These are phyloP conservation scores for Nemoura dubitans DNA, from an alignment of 2,888 invertebrate species.

Conservation along the genomic window DNA sequence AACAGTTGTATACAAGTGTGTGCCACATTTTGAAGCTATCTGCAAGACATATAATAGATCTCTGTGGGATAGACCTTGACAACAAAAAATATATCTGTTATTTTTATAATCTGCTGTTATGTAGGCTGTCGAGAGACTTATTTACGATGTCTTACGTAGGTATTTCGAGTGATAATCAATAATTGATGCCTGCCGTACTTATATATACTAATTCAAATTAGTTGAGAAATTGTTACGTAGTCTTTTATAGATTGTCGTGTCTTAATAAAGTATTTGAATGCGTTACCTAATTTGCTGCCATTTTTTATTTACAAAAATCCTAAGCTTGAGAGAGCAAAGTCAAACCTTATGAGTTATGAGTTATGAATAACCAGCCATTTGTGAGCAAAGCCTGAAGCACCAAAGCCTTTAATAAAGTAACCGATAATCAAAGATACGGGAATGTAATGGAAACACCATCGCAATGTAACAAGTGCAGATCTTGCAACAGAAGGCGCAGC, in stretches of 20 bases:
- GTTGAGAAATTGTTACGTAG: conserved; percentile 26
- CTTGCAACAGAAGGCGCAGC: too few relatives aligned
- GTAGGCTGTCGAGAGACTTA: background rate
- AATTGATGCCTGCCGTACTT: conserved; percentile 27
- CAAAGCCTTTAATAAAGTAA: too few relatives aligned
- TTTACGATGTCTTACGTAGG: conserved; percentile 1
- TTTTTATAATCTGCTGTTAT: conserved; percentile 22
- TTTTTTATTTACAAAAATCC: background rate
- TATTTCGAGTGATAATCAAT: conserved; percentile 16
- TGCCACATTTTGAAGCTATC: conserved; percentile 21
- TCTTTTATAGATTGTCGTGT: background rate
- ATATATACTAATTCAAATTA: background rate
- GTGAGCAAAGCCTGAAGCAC: too few relatives aligned
- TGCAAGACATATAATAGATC: conserved; percentile 5
- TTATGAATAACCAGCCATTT: too few relatives aligned
- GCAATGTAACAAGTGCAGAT: too few relatives aligned
- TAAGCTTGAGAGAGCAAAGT: background rate
- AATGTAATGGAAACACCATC: too few relatives aligned
- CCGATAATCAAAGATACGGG: too few relatives aligned
- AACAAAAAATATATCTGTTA: conserved; percentile 20
- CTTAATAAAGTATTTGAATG: conserved; percentile 20
- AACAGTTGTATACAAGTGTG: background rate
- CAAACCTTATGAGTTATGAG: too few relatives aligned
- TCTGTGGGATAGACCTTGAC: background rate
- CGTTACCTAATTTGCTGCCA: background rate